phyloP scores from a whole-genome alignment of 2,888 invertebrate species.

The Pinctada fucata region DNA sequence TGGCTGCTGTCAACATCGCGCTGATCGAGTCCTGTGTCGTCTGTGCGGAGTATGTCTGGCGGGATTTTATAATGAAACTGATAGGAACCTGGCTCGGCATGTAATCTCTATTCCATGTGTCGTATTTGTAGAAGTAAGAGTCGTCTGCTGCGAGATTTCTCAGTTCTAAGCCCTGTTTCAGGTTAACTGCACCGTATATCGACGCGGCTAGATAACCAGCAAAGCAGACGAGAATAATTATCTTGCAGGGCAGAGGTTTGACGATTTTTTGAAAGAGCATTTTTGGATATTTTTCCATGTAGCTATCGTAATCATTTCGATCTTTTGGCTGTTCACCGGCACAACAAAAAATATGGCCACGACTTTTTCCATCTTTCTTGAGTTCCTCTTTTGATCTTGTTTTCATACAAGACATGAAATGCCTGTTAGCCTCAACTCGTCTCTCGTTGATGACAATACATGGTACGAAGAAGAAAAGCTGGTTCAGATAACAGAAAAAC shows the following conservation, averaged over 20 bases:
- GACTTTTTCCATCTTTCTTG: conserved; percentile 35
- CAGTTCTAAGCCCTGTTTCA: conserved; percentile 62
- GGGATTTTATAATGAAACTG: conserved; percentile 35
- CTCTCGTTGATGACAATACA: conserved; percentile 67
- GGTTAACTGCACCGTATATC: conserved; percentile 57
- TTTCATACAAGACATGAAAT: conserved; percentile 55
- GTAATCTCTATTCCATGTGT: conserved; percentile 37
- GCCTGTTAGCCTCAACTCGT: conserved; percentile 53
- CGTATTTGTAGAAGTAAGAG: conserved; percentile 61
- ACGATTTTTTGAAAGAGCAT: conserved; percentile 52
- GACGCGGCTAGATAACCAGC: conserved; percentile 58
- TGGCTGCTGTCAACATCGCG: conserved; percentile 16
- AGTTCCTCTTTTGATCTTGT: conserved; percentile 44
- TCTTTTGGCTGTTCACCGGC: conserved; percentile 51
- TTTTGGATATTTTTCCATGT: conserved; percentile 58
- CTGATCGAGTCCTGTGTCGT: conserved; percentile 23
- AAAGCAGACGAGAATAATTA: conserved; percentile 53
- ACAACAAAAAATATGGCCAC: conserved; percentile 72
- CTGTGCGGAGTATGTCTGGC: conserved; percentile 33
- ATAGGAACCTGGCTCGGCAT: conserved; percentile 41
- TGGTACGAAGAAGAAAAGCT: conserved; percentile 66
- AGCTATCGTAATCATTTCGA: conserved; percentile 53
- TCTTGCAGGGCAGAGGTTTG: conserved; percentile 42
- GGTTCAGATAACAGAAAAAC: conserved; percentile 68
- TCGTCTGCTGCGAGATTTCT: conserved; percentile 57